These are phyloP conservation scores for Saguinus imperator DNA, from an alignment of 2,113 vertebrate species.

Conservation along the genomic window DNA sequence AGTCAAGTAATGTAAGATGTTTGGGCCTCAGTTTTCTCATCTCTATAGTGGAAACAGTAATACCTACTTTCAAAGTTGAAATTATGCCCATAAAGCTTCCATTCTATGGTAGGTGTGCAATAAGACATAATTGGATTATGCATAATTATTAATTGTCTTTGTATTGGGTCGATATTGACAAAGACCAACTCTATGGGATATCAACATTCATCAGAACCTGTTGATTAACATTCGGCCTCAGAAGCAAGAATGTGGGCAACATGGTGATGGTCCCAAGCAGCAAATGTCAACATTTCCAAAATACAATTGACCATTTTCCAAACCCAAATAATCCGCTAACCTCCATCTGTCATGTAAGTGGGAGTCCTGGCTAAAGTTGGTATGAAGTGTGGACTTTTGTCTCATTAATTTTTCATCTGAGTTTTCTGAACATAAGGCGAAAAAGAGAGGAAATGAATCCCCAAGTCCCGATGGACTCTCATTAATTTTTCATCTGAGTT, in stretches of 20 bases:
- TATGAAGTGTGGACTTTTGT: not conserved
- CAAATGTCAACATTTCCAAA: not conserved
- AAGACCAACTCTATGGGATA: not conserved
- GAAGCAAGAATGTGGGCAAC: not conserved
- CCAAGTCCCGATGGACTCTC: not conserved
- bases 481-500: not conserved
- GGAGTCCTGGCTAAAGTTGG: not conserved
- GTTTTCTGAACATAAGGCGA: not conserved
- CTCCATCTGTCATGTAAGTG: not conserved
- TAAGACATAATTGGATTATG: not conserved
- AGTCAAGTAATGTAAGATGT: not conserved
- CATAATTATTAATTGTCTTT: not conserved
- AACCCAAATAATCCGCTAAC: not conserved
- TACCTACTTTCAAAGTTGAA: not conserved
- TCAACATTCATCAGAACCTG: not conserved
- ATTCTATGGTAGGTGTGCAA: fast-evolving
- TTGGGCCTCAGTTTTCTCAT: not conserved
- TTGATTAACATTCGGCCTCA: not conserved
- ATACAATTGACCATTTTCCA: not conserved
- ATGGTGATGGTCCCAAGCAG: not conserved
- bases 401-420: not conserved
- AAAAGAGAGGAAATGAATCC: not conserved
- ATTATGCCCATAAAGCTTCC: not conserved
- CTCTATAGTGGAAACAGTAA: not conserved
- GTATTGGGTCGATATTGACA: not conserved